Conservation (phyloP, 2,797 vertebrate genomes). For the Taeniopygia guttata region DNA sequence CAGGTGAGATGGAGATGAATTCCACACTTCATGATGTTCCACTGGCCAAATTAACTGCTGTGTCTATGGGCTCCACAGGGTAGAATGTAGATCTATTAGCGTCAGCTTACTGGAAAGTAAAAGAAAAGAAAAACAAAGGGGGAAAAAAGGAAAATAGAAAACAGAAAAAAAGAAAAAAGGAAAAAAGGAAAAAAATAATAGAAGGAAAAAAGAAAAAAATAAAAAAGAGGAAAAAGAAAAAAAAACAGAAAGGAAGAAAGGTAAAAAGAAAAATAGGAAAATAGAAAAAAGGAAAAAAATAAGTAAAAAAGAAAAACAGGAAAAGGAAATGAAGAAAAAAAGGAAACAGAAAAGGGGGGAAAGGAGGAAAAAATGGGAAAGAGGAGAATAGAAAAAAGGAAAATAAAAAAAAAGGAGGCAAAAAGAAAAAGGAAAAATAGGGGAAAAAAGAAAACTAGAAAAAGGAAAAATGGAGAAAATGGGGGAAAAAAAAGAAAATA, state of each 20-base stretch:
- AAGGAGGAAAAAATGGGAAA: background rate
- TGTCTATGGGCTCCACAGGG: background rate
- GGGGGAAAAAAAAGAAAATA: background rate
- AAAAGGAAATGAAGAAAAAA: too few relatives aligned
- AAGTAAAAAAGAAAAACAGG: background rate
- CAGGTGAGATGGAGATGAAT: background rate
- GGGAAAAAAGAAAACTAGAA: too few relatives aligned
- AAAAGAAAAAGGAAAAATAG: too few relatives aligned
- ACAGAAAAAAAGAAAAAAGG: background rate
- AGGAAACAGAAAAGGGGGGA: too few relatives aligned
- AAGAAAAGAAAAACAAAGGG: too few relatives aligned
- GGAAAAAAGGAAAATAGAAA: background rate
- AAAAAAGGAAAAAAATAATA: background rate
- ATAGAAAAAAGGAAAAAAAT: background rate
- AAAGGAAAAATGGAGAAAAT: too few relatives aligned
- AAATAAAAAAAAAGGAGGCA: too few relatives aligned
- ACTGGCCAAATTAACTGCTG: background rate
- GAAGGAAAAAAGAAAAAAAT: background rate
- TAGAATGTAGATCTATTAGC: background rate
- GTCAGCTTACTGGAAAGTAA: background rate
- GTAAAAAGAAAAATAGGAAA: too few relatives aligned
- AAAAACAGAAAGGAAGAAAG: background rate
- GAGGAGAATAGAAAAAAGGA: rapidly evolving
- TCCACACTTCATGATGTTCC: rapidly evolving
- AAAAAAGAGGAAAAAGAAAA: too few relatives aligned